These are phyloP conservation scores for Hyposoter didymator DNA, from an alignment of 2,888 invertebrate genomes.

Conservation along the genomic window DNA sequence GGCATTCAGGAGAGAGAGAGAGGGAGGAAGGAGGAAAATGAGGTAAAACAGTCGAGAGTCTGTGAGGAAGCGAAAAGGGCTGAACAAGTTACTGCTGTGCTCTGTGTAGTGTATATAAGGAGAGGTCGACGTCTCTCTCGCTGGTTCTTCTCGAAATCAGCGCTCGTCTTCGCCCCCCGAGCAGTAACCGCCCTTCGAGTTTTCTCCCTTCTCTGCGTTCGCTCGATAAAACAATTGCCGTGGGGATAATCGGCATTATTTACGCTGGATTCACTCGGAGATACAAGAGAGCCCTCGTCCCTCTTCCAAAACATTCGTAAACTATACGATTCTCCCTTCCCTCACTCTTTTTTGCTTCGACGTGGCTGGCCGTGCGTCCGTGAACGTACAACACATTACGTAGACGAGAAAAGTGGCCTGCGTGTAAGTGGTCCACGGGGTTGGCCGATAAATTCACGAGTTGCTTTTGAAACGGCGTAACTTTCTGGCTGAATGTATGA, in stretches of 20 bases:
- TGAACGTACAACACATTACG: slow-evolving; percentile 52
- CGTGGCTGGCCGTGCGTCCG: slow-evolving; percentile 16
- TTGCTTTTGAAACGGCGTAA: slow-evolving; percentile 12
- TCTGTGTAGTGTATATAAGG: slow-evolving; percentile 4
- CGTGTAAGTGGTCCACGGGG: slow-evolving; percentile 53
- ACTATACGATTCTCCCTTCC: slow-evolving; percentile 20
- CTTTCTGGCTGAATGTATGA: background rate
- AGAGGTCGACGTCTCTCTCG: slow-evolving; percentile 47
- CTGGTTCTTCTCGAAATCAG: slow-evolving; percentile 50
- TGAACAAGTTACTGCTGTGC: background rate
- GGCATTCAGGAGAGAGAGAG: background rate
- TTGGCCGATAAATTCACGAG: background rate
- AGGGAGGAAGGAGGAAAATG: background rate
- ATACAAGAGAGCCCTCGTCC: slow-evolving; percentile 71
- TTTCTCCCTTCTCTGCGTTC: slow-evolving; percentile 69
- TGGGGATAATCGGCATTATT: slow-evolving; percentile 84
- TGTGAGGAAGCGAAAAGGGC: slow-evolving; percentile 37
- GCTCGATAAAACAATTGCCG: slow-evolving; percentile 84
- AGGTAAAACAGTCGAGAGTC: slow-evolving; percentile 18
- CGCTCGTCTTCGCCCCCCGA: slow-evolving; percentile 37
- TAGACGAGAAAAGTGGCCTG: slow-evolving; percentile 53
- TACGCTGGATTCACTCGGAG: slow-evolving; percentile 82
- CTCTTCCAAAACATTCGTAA: slow-evolving; percentile 39
- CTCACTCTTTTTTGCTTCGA: slow-evolving; percentile 22
- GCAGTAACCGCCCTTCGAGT: slow-evolving; percentile 5